Percentiles rank a stretch among this genome's conserved stretches.
Conservation (phyloP, 2,888 invertebrate genomes). For the Myopa tessellatipennis region DNA sequence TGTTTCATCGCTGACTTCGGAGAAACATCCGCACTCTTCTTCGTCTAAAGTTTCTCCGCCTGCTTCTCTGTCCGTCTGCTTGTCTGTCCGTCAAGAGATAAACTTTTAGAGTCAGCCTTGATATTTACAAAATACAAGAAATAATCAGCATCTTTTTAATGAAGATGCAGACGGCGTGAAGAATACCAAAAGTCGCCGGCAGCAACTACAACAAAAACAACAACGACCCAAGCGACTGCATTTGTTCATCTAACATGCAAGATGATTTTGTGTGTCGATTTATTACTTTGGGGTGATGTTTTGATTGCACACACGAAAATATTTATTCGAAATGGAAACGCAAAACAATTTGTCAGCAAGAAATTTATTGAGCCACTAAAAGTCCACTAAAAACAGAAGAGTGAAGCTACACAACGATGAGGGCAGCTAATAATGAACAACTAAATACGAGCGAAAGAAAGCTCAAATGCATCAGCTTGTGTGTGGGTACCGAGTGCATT, state of each 20-base stretch:
- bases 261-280: constrained; percentile 11
- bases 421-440: no score
- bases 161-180: constrained; percentile 14
- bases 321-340: no score
- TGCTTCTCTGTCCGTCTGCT: not conserved
- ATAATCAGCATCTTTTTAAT: constrained; percentile 20
- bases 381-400: no score
- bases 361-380: no score
- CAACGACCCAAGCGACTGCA: not conserved
- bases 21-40: not conserved
- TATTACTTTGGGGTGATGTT: not conserved
- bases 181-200: constrained; percentile 11
- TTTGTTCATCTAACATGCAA: not conserved
- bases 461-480: no score
- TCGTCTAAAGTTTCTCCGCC: not conserved
- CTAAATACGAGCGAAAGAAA: no score
- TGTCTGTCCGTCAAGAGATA: not conserved
- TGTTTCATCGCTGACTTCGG: not conserved
- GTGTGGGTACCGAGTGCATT: no score
- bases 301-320: not conserved
- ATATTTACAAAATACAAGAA: constrained; percentile 27
- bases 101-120: constrained; percentile 15
- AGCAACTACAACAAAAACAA: not conserved
- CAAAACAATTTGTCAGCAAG: no score
- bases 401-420: no score